Evolutionary conservation across 2,113 vertebrate genomes (phyloP).

Genomic region (Centropus unirufus): DNA sequence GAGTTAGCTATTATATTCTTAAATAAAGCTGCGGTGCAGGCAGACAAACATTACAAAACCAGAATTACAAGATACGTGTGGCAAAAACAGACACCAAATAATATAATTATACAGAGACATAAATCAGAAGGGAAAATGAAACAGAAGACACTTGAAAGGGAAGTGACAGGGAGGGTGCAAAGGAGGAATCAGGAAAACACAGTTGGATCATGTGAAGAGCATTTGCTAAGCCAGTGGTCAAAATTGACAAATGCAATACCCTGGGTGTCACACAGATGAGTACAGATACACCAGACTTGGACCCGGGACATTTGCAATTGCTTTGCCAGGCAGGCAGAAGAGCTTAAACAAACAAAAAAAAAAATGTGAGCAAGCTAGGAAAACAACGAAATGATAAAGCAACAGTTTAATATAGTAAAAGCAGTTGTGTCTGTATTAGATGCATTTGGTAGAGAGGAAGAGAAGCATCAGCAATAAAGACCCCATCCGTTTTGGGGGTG

Average conservation of each 20-base stretch:
- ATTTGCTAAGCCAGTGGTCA: background rate
- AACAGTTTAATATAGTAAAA: background rate
- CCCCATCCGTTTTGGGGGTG: background rate
- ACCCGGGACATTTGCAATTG: background rate
- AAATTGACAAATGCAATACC: background rate
- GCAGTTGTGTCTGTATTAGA: background rate
- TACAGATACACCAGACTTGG: background rate
- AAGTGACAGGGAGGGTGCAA: background rate
- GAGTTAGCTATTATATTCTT: background rate
- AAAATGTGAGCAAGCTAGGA: background rate
- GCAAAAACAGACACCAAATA: background rate
- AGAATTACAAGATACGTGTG: background rate
- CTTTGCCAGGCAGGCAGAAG: background rate
- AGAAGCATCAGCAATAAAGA: background rate
- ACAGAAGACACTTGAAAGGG: background rate
- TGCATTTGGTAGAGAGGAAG: background rate
- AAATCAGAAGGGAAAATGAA: background rate
- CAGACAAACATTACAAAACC: background rate
- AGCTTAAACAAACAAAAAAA: background rate
- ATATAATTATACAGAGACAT: background rate
- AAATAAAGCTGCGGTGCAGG: background rate
- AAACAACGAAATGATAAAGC: background rate
- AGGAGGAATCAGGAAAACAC: background rate
- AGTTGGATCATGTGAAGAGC: background rate
- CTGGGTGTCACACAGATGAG: background rate